Percentiles rank a stretch among this genome's conserved stretches.
Evolutionary conservation across 1,140 invertebrate species (phyloP).

Genomic region (Zelostemma sp.): DNA sequence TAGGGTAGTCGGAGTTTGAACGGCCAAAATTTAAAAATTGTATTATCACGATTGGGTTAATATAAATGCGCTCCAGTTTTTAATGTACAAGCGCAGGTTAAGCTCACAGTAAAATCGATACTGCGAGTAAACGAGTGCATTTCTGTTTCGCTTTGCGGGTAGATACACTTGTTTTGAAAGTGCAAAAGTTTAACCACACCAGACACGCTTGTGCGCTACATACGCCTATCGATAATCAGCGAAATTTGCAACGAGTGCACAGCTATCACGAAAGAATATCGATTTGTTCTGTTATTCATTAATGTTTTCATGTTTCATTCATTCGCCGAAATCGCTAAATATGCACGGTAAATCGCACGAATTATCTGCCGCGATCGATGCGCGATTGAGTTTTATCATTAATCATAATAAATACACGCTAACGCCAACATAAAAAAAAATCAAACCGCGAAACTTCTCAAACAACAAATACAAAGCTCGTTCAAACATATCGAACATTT

Average conservation of each 20-base stretch:
- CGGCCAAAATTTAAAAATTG: too few relatives aligned
- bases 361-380: not conserved
- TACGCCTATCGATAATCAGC: not conserved
- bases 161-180: constrained; percentile 33
- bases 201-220: not conserved
- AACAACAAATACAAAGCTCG: not conserved
- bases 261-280: constrained; percentile 8
- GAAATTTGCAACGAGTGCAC: constrained; percentile 2
- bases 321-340: not conserved
- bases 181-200: constrained; percentile 11
- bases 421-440: not conserved
- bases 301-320: constrained; percentile 8
- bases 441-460: not conserved
- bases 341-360: not conserved
- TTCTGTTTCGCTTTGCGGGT: constrained; percentile 35
- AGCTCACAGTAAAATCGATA: constrained; percentile 53
- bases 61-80: constrained; percentile 43
- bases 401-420: not conserved
- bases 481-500: not conserved
- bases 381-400: not conserved
- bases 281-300: constrained; percentile 7
- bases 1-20: too few relatives aligned
- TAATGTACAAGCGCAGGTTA: constrained; percentile 44
- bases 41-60: too few relatives aligned
- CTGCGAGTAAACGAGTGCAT: constrained; percentile 37